Base-by-base conservation (phyloP, 2,113 vertebrate genomes). In the Trachemys scripta region DNA sequence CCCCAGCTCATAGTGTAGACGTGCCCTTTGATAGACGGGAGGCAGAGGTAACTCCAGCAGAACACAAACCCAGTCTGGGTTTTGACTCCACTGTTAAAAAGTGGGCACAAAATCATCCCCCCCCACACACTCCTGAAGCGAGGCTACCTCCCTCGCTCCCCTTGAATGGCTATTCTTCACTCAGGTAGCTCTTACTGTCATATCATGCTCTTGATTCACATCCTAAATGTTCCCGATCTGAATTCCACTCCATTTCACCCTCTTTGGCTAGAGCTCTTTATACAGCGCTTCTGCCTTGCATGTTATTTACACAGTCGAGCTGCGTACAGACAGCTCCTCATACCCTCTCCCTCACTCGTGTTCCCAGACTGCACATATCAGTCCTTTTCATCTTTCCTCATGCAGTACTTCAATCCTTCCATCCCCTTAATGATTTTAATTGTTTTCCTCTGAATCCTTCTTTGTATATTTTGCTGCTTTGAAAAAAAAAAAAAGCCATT, bases 361-460 rank as follows among this genome's bases (percentile, higher is more conserved):
- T 83, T 72, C 49, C 92, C 91, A 69, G 80, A 2, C 14, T 8
- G 57, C 92, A 92, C 50, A 1, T 0, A 2, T 25, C 38, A 84
- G 89, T 53, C 56, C 79, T 95, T 80, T 57, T 49, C 93, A 82
- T 89, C 78, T 90, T 93, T 57, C 90, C 85, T 85, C 6, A 1
- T 82, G 31, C 90, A 87, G 85, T 97, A 93, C 95, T 95, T 96
- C 96, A 97, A 62, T 83, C 8, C 93, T 95, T 88, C 83, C 96
- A 94, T 81, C 90, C 91, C 90, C 94, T 96, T 97, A 91, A 96
- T 97, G 92, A 94, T 96, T 96, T 95, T 97, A 93, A 90, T 96
- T 97, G 95, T 95, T 88, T 92, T 92, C 53, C 96, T 92, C 82
- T 94, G 96, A 85, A 93, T 95, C 96, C 93, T 89, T 93, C 90